Conservation (phyloP, 2,888 invertebrate genomes). For the Brachyptera risi region DNA sequence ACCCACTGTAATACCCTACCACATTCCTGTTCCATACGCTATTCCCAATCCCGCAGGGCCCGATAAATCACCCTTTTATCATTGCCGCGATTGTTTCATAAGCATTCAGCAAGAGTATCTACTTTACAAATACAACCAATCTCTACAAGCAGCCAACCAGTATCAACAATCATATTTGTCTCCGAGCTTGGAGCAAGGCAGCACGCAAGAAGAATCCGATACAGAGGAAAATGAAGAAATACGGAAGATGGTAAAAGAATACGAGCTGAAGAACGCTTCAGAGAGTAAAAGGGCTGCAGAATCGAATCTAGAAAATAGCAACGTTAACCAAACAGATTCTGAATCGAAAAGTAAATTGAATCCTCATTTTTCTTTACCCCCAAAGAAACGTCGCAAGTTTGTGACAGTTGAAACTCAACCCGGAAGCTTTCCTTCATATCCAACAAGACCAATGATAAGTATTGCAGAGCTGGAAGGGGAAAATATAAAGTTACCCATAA, state of each 20-base stretch:
- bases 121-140: neutral
- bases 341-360: neutral
- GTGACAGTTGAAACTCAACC: neutral
- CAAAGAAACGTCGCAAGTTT: constrained; percentile 12
- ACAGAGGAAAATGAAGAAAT: constrained; percentile 6
- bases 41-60: no score
- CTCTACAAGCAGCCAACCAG: neutral
- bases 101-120: neutral
- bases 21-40: neutral
- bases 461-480: constrained; percentile 42
- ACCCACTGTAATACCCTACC: neutral
- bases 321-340: neutral
- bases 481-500: neutral
- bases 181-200: neutral
- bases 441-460: constrained; percentile 44
- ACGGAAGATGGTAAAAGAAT: neutral
- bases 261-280: neutral
- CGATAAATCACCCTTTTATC: neutral
- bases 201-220: neutral
- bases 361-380: neutral
- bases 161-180: neutral
- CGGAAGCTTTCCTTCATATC: constrained; percentile 39
- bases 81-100: neutral
- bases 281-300: neutral
- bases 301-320: neutral